phyloP scores from a whole-genome alignment of 1,140 invertebrate species.

The Aporrectodea caliginosa region DNA sequence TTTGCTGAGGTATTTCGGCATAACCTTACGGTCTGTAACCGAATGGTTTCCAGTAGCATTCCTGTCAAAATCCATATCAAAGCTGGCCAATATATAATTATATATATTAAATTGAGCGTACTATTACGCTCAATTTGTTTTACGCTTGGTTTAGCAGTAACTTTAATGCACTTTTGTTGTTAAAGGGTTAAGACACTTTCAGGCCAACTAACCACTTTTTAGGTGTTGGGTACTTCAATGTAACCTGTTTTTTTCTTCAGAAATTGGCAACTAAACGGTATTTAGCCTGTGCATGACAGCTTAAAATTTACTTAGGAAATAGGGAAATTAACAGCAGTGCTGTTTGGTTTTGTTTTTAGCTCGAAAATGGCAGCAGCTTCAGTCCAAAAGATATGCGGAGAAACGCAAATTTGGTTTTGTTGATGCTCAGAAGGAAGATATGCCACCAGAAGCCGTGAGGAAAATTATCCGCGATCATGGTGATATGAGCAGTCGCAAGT shows the following conservation, averaged over 20 bases:
- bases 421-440: constrained; percentile 98
- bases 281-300: neutral
- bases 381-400: constrained; percentile 94
- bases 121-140: too few relatives aligned
- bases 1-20: too few relatives aligned
- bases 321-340: neutral
- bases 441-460: constrained; percentile 97
- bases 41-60: too few relatives aligned
- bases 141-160: too few relatives aligned
- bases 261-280: neutral
- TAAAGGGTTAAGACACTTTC: neutral
- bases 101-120: too few relatives aligned
- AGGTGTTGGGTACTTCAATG: neutral
- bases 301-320: neutral
- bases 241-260: neutral
- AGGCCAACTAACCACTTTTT: too few relatives aligned
- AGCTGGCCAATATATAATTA: too few relatives aligned
- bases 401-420: constrained; percentile 98
- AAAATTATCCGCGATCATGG: constrained; percentile 99
- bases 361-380: constrained; percentile 97
- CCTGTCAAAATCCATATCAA: too few relatives aligned
- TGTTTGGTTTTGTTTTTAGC: constrained; percentile 58
- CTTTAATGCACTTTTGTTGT: neutral
- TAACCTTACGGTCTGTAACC: too few relatives aligned
- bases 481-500: constrained; percentile 98